phyloP scores from a whole-genome alignment of 2,888 invertebrate genomes.

The Eledona agricola region DNA sequence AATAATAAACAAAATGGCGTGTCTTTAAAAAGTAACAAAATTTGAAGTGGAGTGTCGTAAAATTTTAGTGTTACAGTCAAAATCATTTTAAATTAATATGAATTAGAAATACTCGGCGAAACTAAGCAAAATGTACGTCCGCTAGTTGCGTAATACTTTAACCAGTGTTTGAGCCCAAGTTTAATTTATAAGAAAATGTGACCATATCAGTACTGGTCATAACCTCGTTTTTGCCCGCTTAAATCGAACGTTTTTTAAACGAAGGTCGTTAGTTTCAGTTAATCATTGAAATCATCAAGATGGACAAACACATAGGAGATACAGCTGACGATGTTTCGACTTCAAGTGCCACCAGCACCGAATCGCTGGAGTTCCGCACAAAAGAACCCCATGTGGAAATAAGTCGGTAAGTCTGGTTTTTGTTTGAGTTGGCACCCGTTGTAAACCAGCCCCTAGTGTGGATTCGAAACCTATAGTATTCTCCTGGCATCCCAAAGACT shows the following conservation, averaged over 20 bases:
- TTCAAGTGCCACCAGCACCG: constrained; percentile 21
- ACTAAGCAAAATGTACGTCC: constrained; percentile 36
- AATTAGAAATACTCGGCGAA: constrained; percentile 5
- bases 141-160: background rate
- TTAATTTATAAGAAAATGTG: constrained; percentile 15
- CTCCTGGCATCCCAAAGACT: constrained; percentile 38
- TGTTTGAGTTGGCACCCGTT: constrained; percentile 1
- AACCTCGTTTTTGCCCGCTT: constrained; percentile 27
- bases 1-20: constrained; percentile 41
- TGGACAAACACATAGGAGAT: constrained; percentile 22
- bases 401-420: constrained; percentile 36
- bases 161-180: constrained; percentile 11
- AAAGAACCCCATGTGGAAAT: constrained; percentile 25
- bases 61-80: constrained; percentile 33
- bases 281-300: constrained; percentile 9
- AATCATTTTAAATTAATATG: constrained; percentile 17
- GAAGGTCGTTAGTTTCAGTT: constrained; percentile 30
- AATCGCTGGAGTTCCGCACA: constrained; percentile 9
- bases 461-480: constrained; percentile 36
- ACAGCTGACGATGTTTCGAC: constrained; percentile 22
- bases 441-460: constrained; percentile 12
- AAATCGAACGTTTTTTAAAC: constrained; percentile 18
- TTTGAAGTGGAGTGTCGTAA: constrained; percentile 39
- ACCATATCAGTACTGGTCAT: constrained; percentile 30
- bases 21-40: constrained; percentile 39